phyloP scores from a whole-genome alignment of 2,888 invertebrate genomes.

The Lasioglossum morio region DNA sequence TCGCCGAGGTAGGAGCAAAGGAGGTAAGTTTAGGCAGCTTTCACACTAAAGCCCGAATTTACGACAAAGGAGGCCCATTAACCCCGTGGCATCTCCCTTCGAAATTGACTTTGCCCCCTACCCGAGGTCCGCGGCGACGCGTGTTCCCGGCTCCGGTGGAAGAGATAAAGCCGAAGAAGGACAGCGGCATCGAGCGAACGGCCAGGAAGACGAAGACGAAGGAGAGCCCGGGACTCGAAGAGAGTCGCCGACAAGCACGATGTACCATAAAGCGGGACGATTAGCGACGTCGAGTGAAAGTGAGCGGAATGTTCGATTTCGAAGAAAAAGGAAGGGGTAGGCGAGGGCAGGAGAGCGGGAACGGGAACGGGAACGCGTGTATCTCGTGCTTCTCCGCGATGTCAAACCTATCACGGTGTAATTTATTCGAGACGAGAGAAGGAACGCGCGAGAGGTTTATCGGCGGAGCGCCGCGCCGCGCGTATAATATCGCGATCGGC shows the following conservation, averaged over 20 bases:
- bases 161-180: conserved; percentile 5
- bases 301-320: conserved; percentile 50
- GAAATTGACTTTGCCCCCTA: conserved; percentile 72
- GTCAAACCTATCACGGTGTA: conserved; percentile 40
- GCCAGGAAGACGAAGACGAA: background rate
- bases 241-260: conserved; percentile 45
- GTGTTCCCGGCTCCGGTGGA: conserved; percentile 54
- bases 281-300: conserved; percentile 50
- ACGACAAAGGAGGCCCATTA: conserved; percentile 73
- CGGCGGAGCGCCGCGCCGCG: conserved; percentile 14
- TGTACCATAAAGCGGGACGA: conserved; percentile 60
- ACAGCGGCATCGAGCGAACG: background rate
- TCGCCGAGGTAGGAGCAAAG: conserved; percentile 41
- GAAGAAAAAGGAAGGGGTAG: background rate
- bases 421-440: conserved; percentile 48
- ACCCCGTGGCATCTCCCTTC: conserved; percentile 67
- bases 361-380: conserved; percentile 34
- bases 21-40: conserved; percentile 67
- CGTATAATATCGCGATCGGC: conserved; percentile 50
- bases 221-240: background rate
- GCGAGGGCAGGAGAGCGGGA: background rate
- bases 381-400: conserved; percentile 15
- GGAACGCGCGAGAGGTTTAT: conserved; percentile 35
- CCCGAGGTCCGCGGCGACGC: conserved; percentile 58
- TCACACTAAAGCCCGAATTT: conserved; percentile 75